These are phyloP conservation scores for Sebastes melanostomus DNA, from an alignment of 2,797 vertebrate genomes.

Conservation along the genomic window DNA sequence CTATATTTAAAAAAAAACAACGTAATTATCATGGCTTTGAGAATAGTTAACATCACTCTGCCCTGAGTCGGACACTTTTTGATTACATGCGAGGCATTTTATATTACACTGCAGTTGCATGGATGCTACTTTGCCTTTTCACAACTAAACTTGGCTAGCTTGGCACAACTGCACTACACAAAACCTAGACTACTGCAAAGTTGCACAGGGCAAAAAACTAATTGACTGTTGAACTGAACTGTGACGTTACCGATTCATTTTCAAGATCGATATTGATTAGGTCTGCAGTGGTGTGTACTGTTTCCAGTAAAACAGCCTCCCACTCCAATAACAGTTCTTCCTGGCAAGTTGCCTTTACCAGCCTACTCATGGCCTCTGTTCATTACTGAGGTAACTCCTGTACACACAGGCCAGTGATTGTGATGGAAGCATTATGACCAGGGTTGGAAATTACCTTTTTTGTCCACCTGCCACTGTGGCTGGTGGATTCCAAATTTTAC, in stretches of 20 bases:
- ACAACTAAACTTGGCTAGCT: neutral
- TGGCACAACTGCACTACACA: neutral
- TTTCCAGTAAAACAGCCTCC: neutral
- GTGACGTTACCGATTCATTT: neutral
- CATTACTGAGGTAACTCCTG: neutral
- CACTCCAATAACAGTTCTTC: slow-evolving; percentile 4
- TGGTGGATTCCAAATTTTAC: too few species aligned
- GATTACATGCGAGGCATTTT: neutral
- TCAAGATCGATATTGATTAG: neutral
- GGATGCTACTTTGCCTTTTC: neutral
- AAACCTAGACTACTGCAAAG: neutral
- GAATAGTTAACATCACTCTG: neutral
- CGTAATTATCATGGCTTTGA: neutral
- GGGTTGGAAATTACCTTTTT: too few species aligned
- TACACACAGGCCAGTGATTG: neutral
- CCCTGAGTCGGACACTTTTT: neutral
- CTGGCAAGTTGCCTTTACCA: slow-evolving; percentile 9
- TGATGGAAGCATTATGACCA: neutral
- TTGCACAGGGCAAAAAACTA: neutral
- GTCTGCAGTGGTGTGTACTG: neutral
- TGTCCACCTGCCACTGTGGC: too few species aligned
- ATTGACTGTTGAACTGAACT: neutral
- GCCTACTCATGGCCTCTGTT: neutral
- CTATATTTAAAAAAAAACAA: too few species aligned
- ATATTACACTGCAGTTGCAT: neutral